Percentiles rank a stretch among this genome's conserved stretches.
These are phyloP conservation scores for Vespertilio murinus DNA, from an alignment of 2,797 vertebrate genomes.

Conservation along the genomic window DNA sequence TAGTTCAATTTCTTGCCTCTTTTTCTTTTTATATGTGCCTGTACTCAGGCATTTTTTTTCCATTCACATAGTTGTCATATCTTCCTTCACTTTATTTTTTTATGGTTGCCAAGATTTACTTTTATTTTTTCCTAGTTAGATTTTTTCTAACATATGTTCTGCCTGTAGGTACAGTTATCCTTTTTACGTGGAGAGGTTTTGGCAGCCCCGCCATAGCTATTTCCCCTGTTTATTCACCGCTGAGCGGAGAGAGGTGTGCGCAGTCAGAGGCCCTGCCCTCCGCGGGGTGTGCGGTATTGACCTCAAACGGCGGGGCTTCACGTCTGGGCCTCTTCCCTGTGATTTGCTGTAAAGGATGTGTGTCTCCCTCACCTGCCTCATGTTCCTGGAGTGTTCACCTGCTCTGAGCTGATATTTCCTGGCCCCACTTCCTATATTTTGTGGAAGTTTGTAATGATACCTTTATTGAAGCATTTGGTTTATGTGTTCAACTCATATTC, in stretches of 20 bases:
- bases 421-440: neutral
- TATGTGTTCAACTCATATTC: neutral
- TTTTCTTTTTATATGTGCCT: neutral
- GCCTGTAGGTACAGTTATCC: neutral
- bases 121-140: neutral
- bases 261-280: neutral
- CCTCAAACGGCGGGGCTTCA: neutral
- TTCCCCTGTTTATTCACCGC: neutral
- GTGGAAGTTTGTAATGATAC: neutral
- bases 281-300: accelerated
- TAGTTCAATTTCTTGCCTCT: neutral
- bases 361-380: neutral
- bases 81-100: neutral
- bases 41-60: neutral
- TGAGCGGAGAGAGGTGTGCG: neutral
- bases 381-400: neutral
- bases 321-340: neutral
- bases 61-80: neutral
- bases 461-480: neutral
- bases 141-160: neutral
- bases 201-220: neutral
- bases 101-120: neutral
- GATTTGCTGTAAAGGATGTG: neutral
- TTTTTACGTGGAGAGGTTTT: neutral
- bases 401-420: neutral